A percentile compares a stretch with the other conserved stretches of the same genome.
Conservation (phyloP, 1,140 invertebrate genomes). For the Diuraphis noxia region DNA sequence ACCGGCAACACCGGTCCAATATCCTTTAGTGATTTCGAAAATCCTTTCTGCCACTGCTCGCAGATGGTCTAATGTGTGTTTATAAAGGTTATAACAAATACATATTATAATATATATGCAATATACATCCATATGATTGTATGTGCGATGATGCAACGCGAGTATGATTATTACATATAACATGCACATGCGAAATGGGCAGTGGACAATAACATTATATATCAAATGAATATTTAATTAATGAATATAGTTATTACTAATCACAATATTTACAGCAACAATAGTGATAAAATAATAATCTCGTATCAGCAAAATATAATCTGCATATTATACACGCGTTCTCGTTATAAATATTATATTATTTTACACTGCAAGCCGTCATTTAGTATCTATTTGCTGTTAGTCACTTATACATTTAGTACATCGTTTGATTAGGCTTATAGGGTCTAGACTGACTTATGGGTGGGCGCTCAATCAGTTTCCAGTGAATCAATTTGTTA, state of each 20-base stretch:
- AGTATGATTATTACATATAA: neutral
- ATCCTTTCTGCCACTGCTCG: neutral
- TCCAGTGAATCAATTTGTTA: neutral
- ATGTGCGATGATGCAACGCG: neutral
- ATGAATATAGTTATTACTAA: neutral
- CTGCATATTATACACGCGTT: neutral
- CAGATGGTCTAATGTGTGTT: neutral
- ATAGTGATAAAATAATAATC: neutral
- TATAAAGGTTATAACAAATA: neutral
- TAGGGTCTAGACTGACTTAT: neutral
- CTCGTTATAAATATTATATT: neutral
- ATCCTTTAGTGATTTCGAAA: neutral
- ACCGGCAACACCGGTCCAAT: neutral
- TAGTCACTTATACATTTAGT: neutral
- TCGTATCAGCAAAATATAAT: neutral
- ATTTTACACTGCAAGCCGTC: neutral
- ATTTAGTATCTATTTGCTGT: neutral
- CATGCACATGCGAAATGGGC: neutral
- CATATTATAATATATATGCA: neutral
- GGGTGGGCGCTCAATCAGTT: neutral
- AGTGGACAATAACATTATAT: neutral
- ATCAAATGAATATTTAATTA: neutral
- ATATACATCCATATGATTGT: neutral
- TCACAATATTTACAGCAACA: neutral
- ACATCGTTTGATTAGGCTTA: neutral